Percentiles rank a stretch among this genome's conserved stretches.
Conservation (phyloP, 2,888 invertebrate genomes). For the Gymnocheta viridis region DNA sequence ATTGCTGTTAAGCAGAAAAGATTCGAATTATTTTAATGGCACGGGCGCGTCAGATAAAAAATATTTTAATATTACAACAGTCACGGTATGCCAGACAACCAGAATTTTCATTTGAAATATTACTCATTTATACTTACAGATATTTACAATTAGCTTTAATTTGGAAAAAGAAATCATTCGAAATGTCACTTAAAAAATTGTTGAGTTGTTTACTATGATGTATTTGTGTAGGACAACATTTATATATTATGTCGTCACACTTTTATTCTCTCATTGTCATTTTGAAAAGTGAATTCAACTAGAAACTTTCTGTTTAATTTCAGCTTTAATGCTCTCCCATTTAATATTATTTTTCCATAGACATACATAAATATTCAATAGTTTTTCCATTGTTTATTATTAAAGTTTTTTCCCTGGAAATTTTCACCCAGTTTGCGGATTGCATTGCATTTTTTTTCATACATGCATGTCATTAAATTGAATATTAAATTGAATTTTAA, state of each 20-base stretch:
- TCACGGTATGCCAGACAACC: too few relatives aligned
- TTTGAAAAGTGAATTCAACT: conserved; percentile 30
- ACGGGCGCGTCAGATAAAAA: neutral
- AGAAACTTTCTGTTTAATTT: conserved; percentile 36
- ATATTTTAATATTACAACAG: too few relatives aligned
- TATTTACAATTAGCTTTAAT: too few relatives aligned
- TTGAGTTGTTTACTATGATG: too few relatives aligned
- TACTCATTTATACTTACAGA: too few relatives aligned
- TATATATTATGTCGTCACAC: neutral
- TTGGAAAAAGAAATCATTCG: too few relatives aligned
- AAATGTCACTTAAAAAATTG: too few relatives aligned
- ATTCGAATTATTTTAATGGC: neutral
- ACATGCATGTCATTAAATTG: conserved; percentile 48
- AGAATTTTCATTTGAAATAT: too few relatives aligned
- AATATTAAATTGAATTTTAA: conserved; percentile 59
- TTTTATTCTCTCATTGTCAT: neutral
- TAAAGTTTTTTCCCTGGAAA: conserved; percentile 9
- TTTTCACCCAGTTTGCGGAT: conserved; percentile 47
- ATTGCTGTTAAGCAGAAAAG: neutral
- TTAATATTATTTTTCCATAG: conserved; percentile 22
- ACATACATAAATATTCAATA: too few relatives aligned
- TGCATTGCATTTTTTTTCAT: neutral
- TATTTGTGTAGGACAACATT: too few relatives aligned
- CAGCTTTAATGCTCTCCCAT: conserved; percentile 19
- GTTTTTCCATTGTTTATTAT: conserved; percentile 30